Base-by-base conservation (phyloP, 2,888 invertebrate genomes). In the Venusia cambrica region DNA sequence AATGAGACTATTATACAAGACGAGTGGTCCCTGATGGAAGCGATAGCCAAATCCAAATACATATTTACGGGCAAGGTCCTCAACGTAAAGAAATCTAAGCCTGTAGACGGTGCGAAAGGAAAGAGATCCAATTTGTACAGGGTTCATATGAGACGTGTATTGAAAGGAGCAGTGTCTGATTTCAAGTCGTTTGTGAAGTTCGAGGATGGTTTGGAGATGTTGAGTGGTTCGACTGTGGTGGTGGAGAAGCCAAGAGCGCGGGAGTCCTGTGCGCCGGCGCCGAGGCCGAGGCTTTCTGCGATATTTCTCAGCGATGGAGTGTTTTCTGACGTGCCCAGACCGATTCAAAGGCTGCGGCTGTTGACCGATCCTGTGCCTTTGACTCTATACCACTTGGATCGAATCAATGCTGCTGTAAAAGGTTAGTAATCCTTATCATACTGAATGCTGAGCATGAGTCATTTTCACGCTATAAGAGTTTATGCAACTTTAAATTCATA, bases 331-430 rank as follows among this genome's bases (percentile, higher is more conserved):
- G 48, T 57, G 25, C 64, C 66, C 8, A 61, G 77, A 39, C 69
- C 70, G 1, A 56, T 65, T 5, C 77, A 75, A 5, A 64, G 75
- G 22, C 61, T 88, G 12, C 70, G 71, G 17, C 57, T 87, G 20
- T 48, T 85, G 24, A 83, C 85, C 7, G 88, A 87, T 50, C 89
- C 88, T n/a, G 79, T 89, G 40, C 87, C 88, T 2, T 61, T 89
- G 47, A 88, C 88, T 2, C 70, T 89, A 12, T 87, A 87, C 49
- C 88, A 88, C 59, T 69, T 89, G 56, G 88, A 88, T 45, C 73
- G 87, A 57, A 71, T 89, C 30, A 87, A 88, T 51, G 87, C 88
- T 22, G 88, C 88, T 53, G 88, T 88, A 12, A 87, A 87, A 88
- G 89, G 89, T 89, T 68, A 52, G 69, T 37, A n/a, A n/a, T n/a